phyloP scores from a whole-genome alignment of 2,797 vertebrate genomes.

The Phoeniculus purpureus region DNA sequence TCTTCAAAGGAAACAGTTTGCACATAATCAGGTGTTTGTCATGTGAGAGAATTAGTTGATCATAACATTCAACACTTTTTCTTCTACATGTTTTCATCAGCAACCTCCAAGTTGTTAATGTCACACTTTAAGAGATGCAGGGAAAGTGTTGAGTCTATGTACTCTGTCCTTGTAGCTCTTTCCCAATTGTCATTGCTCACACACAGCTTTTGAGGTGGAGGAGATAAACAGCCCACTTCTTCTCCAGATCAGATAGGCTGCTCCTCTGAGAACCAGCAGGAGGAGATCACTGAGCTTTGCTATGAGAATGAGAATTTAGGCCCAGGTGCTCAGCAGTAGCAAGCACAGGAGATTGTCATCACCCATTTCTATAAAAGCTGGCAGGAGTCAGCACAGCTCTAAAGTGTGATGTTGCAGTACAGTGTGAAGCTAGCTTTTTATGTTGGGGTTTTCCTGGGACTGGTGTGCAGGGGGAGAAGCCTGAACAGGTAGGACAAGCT shows the following conservation, averaged over 20 bases:
- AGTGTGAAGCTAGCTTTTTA: not conserved
- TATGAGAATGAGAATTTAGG: not conserved
- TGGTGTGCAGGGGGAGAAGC: not conserved
- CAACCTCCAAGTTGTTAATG: not conserved
- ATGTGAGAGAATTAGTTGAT: not conserved
- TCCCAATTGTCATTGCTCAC: not conserved
- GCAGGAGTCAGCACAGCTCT: not conserved
- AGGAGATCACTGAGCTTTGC: not conserved
- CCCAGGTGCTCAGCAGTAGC: not conserved
- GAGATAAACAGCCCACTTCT: not conserved
- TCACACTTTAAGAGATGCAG: not conserved
- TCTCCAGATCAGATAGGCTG: not conserved
- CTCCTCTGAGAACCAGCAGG: not conserved
- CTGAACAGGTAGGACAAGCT: not conserved
- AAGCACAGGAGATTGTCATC: not conserved
- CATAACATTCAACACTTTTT: not conserved
- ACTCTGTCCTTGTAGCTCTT: not conserved
- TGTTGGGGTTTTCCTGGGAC: not conserved
- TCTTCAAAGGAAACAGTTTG: not conserved
- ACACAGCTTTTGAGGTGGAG: not conserved
- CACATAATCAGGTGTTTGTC: not conserved
- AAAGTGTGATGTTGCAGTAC: not conserved
- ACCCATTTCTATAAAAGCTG: not conserved
- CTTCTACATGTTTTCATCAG: not conserved
- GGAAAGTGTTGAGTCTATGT: not conserved